phyloP scores from a whole-genome alignment of 2,888 invertebrate genomes.

The Rotaria socialis region DNA sequence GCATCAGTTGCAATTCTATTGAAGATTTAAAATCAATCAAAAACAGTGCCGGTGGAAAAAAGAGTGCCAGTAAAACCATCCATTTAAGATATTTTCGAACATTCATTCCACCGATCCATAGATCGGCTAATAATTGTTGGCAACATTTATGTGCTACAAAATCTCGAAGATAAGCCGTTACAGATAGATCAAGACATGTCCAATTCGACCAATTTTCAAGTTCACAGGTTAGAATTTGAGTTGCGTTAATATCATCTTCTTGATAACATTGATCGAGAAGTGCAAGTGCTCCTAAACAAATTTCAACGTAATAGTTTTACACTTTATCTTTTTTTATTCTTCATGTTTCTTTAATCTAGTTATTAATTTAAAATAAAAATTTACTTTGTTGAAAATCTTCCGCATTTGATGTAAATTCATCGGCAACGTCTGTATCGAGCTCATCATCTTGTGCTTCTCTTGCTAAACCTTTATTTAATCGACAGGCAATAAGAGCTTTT shows the following conservation, averaged over 20 bases:
- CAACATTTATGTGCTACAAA: constrained; percentile 69
- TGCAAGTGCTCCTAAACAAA: constrained; percentile 68
- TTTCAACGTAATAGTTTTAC: no score
- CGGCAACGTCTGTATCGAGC: constrained; percentile 90
- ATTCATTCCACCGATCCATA: constrained; percentile 90
- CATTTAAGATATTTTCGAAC: constrained; percentile 73
- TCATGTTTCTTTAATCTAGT: no score
- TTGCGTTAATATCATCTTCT: constrained; percentile 88
- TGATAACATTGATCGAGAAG: constrained; percentile 91
- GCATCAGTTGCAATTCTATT: constrained; percentile 93
- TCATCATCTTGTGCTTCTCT: constrained; percentile 96
- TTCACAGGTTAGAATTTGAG: constrained; percentile 89
- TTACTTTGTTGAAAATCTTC: constrained; percentile 64
- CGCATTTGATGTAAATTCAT: constrained; percentile 81
- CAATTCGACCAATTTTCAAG: constrained; percentile 95
- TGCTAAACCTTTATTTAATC: constrained; percentile 92
- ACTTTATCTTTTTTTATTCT: no score
- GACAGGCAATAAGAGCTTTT: constrained; percentile 61
- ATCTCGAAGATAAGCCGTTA: constrained; percentile 86
- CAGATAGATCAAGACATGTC: constrained; percentile 90
- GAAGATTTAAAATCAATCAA: constrained; percentile 91
- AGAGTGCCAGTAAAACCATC: constrained; percentile 80
- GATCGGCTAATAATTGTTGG: constrained; percentile 90
- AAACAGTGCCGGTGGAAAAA: constrained; percentile 78
- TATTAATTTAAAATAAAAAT: no score